Conservation (phyloP, 2,113 vertebrate species). For the Cavia porcellus region DNA sequence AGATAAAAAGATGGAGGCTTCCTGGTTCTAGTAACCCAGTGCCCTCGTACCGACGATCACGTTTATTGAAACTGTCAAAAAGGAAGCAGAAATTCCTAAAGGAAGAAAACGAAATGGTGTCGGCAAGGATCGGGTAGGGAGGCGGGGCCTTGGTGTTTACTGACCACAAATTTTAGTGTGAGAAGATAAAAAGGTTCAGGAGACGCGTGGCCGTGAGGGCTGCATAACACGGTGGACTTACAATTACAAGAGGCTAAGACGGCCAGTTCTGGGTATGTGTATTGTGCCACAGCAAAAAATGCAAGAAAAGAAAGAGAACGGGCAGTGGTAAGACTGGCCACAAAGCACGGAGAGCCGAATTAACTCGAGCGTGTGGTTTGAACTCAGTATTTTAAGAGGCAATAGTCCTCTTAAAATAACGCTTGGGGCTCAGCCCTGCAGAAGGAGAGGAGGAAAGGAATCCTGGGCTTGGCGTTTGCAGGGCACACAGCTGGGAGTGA, state of each 20-base stretch:
- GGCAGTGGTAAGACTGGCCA: neutral
- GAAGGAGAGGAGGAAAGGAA: conserved; percentile 51
- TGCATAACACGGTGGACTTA: too few relatives aligned
- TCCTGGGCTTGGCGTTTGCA: conserved; percentile 55
- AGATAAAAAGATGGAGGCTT: neutral
- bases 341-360: neutral
- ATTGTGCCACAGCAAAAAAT: neutral
- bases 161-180: neutral
- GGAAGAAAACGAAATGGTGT: neutral
- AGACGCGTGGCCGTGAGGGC: neutral
- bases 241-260: neutral
- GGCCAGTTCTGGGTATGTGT: neutral
- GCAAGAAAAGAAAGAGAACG: neutral
- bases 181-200: neutral
- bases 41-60: neutral
- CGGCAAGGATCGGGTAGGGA: accelerated
- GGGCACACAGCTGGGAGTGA: conserved; percentile 62
- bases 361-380: conserved; percentile 11
- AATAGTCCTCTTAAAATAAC: neutral
- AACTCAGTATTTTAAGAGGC: neutral
- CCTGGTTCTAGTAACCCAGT: neutral
- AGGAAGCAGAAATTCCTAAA: neutral
- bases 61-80: conserved; percentile 8
- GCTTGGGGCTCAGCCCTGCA: neutral
- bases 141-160: neutral